Evolutionary conservation across 2,797 vertebrate genomes (phyloP), one percentile per base, ranked within the genome.

Genomic region (Labroides dimidiatus): DNA sequence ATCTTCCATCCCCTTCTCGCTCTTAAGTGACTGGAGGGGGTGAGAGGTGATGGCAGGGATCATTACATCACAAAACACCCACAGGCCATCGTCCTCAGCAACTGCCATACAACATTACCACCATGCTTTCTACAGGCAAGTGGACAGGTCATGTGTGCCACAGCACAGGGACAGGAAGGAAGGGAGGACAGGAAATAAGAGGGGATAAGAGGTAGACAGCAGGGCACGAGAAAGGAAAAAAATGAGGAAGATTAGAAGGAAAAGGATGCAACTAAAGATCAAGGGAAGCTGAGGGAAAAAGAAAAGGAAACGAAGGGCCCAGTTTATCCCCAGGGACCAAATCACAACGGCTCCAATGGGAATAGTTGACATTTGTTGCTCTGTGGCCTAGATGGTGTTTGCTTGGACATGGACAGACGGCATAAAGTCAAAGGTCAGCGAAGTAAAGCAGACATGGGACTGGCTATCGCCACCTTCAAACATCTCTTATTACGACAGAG

Each of bases 21-120:
- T n/a, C 75, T 66, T 59, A 58, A 75, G 65, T 70, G 77, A 74
- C 80, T 24, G 23, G 66, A 75, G 79, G 78, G 84, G 84, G 68
- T 69, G 83, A 89, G 76, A 90, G 86, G 83, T 78, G 68, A 87
- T 75, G 80, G 86, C 77, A 89, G 82, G 91, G 89, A 91, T 91
- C 81, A 89, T 90, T 82, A 81, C 89, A 91, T 86, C 90, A 91
- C 77, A 87, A 75, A 89, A 59, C 19, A 74, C 80, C 90, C 78
- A n/a, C 41, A 64, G 77, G 91, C 86, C 86, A 91, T 75, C 69
- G 87, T 80, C 78, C 87, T 89, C 80, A 54, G 90, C 82, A 77
- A 77, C 89, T 94, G 93, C 84, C 92, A 93, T 69, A 72, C 52
- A 75, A 42, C 11, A 87, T 95, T 87, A 95, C 36, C 54, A 55